Conservation (phyloP, 2,113 vertebrate species). For the Chaetura pelagica region DNA sequence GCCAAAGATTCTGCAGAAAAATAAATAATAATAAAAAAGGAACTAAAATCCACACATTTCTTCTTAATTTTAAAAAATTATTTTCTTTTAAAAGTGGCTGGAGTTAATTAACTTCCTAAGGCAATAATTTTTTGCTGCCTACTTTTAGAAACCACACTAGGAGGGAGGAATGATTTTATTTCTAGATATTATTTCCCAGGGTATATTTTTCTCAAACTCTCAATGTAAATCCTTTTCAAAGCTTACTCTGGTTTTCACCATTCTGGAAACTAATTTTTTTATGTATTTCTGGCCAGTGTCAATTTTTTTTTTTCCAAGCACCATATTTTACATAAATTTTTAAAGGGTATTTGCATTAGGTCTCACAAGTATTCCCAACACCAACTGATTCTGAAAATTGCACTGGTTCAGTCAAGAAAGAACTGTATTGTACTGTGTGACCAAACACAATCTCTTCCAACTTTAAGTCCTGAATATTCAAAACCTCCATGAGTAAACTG, state of each 20-base stretch:
- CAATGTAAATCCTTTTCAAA: neutral
- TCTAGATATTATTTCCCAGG: neutral
- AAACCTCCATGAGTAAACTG: neutral
- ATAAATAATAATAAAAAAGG: neutral
- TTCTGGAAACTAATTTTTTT: neutral
- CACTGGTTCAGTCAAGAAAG: neutral
- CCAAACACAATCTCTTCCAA: neutral
- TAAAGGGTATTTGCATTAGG: neutral
- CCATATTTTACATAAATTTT: neutral
- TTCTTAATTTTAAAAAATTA: neutral
- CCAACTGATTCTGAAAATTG: neutral
- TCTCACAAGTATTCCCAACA: neutral
- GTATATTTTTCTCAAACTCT: neutral
- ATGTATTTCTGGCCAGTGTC: neutral
- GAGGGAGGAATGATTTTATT: neutral
- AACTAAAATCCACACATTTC: neutral
- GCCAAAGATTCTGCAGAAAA: neutral
- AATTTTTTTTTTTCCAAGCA: neutral
- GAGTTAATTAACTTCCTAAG: neutral
- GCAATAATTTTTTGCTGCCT: neutral
- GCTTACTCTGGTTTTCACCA: neutral
- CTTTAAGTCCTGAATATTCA: neutral
- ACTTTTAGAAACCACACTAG: neutral
- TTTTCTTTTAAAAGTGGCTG: neutral
- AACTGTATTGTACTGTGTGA: neutral